Conservation (phyloP, 2,888 invertebrate genomes). For the Parelbella ahira region DNA sequence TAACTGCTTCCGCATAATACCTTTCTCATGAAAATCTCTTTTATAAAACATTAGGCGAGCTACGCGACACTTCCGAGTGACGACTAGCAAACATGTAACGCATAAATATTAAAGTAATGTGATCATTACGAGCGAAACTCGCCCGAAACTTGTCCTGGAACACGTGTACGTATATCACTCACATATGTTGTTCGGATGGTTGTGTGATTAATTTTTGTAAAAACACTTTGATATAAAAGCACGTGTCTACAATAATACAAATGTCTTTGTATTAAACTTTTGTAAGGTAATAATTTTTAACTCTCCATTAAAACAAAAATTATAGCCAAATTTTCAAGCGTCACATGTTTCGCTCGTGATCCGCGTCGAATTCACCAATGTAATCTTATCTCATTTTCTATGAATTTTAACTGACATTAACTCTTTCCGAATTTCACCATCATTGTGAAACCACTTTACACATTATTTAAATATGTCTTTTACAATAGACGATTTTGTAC, state of each 20-base stretch:
- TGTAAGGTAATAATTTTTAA: no score
- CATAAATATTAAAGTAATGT: constrained; percentile 6
- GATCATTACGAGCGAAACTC: neutral
- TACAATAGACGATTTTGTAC: constrained; percentile 13
- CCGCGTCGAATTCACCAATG: no score
- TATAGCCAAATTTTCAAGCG: no score
- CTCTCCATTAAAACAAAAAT: no score
- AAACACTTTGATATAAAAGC: no score
- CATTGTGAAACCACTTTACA: constrained; percentile 40
- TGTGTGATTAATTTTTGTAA: no score
- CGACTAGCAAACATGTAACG: constrained; percentile 1
- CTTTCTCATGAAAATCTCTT: constrained; percentile 2
- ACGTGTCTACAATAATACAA: no score
- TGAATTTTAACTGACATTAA: constrained; percentile 15
- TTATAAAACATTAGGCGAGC: constrained; percentile 3
- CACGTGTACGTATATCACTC: no score
- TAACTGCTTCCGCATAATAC: constrained; percentile 12
- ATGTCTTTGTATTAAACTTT: no score
- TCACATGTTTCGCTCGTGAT: no score
- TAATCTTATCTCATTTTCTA: constrained; percentile 5
- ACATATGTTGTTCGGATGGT: no score
- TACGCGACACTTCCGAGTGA: constrained; percentile 1
- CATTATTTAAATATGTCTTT: constrained; percentile 32
- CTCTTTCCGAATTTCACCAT: constrained; percentile 40
- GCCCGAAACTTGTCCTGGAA: constrained; percentile 7